Evolutionary conservation across 2,113 vertebrate genomes (phyloP), one percentile per base, ranked within the genome.

Genomic region (Stercorarius parasiticus): DNA sequence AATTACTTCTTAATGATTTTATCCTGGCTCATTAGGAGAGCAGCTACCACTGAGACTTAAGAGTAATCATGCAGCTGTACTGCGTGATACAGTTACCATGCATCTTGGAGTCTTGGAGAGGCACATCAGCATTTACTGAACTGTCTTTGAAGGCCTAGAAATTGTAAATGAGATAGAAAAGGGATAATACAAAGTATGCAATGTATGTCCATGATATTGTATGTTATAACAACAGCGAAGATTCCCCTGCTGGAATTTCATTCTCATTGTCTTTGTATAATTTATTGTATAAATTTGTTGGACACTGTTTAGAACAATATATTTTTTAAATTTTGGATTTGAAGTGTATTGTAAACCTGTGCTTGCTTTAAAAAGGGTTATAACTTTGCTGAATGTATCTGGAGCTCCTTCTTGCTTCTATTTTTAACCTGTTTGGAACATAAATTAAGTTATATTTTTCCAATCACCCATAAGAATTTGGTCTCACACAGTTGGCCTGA

Each of bases 1-100:
- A 97, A 97, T 97, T 97, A 96, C 77, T 95, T 96, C 97, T 97
- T 97, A 97, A 97, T 97, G 96, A 98, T 97, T 98, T 98, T 96
- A 97, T 98, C 88, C 80, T 97, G 94, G 66, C 92, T 98, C 96
- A 98, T 98, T 98, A 98, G 95, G 90, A 96, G 79, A 95, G 86
- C 87, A 96, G 85, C 90, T 93, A 97, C 94, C 94, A 97, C 92
- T 52, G 97, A 97, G 95, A 91, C 71, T 90, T 93, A 92, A 97
- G 91, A 97, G 88, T 93, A 96, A 98, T 97, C 95, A 84, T 83
- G 70, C 89, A 97, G 86, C 96, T 96, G 53, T 84, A 86, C 43
- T 32, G 29, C 61, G 70, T 56, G 59, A 58, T 86, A 94, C 50
- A 95, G 61, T 72, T 85, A 78, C 59, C 26, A 9, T 81, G 82